Conservation (phyloP, 1,140 invertebrate species). For the Rhyzopertha dominica region DNA sequence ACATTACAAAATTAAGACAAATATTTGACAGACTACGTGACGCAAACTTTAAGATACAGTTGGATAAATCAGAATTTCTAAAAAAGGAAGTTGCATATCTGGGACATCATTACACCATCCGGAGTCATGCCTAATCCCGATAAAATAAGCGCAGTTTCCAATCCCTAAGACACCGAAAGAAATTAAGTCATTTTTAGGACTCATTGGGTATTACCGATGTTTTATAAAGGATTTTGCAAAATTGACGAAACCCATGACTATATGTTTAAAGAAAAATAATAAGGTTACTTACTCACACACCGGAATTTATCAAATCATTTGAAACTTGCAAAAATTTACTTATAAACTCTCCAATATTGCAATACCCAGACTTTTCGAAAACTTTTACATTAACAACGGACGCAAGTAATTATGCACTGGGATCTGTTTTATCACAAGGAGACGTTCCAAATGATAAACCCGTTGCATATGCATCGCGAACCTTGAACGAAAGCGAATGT, state of each 20-base stretch:
- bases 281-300: constrained; percentile 2
- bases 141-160: constrained; percentile 26
- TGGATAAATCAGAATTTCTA: constrained; percentile 30
- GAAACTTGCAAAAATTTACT: constrained; percentile 31
- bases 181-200: no score
- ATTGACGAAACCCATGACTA: no score
- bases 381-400: constrained; percentile 26
- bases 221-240: no score
- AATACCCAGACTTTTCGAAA: constrained; percentile 30
- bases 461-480: constrained; percentile 43
- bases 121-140: constrained; percentile 26
- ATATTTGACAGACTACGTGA: constrained; percentile 6
- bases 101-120: constrained; percentile 21
- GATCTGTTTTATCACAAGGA: constrained; percentile 22
- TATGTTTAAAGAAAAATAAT: constrained; percentile 8
- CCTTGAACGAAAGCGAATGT: constrained; percentile 43
- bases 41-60: constrained; percentile 25
- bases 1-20: neutral
- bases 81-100: constrained; percentile 25
- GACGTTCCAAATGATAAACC: constrained; percentile 26
- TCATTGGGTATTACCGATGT: no score
- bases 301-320: constrained; percentile 20
- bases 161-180: constrained; percentile 25
- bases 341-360: constrained; percentile 30
- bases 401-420: constrained; percentile 21